These are phyloP conservation scores for Mugil cephalus DNA, from an alignment of 2,113 vertebrate species.

Conservation along the genomic window DNA sequence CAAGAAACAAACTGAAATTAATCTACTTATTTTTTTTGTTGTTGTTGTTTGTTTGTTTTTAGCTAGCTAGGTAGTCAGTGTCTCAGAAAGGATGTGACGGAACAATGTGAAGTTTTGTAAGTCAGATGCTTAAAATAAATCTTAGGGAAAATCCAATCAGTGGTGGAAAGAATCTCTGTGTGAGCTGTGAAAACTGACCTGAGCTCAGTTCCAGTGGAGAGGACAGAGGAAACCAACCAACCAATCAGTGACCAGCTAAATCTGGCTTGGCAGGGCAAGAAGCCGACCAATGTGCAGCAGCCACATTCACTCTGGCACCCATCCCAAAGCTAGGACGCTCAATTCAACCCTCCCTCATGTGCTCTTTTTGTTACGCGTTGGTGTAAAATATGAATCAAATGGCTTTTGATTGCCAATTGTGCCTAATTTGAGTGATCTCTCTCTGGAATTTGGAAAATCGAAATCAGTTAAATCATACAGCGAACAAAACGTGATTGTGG, in stretches of 20 bases:
- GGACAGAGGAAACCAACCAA: conserved; percentile 47
- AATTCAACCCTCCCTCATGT: background rate
- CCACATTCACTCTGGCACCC: conserved; percentile 71
- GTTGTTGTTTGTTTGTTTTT: too few species aligned
- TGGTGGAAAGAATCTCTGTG: conserved; percentile 28
- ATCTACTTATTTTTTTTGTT: too few species aligned
- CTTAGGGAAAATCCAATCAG: background rate
- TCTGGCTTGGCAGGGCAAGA: conserved; percentile 25
- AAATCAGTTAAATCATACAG: background rate
- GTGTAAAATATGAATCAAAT: too few species aligned
- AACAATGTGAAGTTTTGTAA: too few species aligned
- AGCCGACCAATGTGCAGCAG: conserved; percentile 33
- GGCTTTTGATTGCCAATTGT: too few species aligned
- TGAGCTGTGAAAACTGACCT: conserved; percentile 72
- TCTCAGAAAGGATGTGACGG: too few species aligned
- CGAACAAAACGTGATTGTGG: conserved; percentile 2
- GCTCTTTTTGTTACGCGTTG: background rate
- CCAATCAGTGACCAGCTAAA: conserved; percentile 63
- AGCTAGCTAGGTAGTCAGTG: too few species aligned
- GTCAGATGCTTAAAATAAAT: too few species aligned
- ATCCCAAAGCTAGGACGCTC: background rate
- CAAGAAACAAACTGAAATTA: too few species aligned
- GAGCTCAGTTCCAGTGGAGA: conserved; percentile 78
- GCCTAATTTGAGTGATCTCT: background rate
- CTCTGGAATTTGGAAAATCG: background rate